Base-by-base conservation (phyloP, 2,797 vertebrate genomes). In the Echiichthys vipera region DNA sequence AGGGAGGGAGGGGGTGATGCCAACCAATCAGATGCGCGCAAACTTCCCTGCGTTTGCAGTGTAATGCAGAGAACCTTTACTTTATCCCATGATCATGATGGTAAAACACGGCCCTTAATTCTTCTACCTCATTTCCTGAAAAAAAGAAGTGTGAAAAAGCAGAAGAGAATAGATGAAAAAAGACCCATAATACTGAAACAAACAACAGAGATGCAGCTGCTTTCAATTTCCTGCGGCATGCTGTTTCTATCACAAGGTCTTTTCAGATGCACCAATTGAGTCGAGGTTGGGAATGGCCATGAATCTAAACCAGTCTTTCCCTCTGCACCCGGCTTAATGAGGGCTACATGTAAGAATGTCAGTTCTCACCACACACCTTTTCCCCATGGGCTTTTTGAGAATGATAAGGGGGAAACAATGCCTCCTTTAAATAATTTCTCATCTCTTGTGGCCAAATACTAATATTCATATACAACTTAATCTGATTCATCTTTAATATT, bases 211-310 rank as follows among this genome's bases (percentile, higher is more conserved):
- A 71, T 72, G 78, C 91, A 93, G 89, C 91, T 93, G 92, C 54
- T 46, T 89, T 90, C 76, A 88, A 93, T 93, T 92, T 93, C 91
- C 91, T 89, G 74, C 72, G 39, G 73, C 90, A 88, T 89, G 89
- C 83, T 88, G 84, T 88, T 93, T 87, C 87, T 59, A 92, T 92
- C 91, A 91, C 68, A 78, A 83, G 86, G 77, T 87, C 88, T 82
- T 81, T 84, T 90, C 84, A 88, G 88, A 90, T 88, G 68, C 89
- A 81, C 61, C 84, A 70, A 80, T 62, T 59, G 85, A 84, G 78
- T 69, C 29, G 76, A 78, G 88, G 71, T 85, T 83, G 77, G 66
- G 88, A 84, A 86, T 74, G 88, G 78, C 84, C 79, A 66, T 88
- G 88, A 92, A 92, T 91, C 77, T 84, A 87, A 91, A 89, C 85